A percentile compares a stretch with the other conserved stretches of the same genome.
phyloP scores from a whole-genome alignment of 2,113 vertebrate species.

The Falcunculus frontatus region DNA sequence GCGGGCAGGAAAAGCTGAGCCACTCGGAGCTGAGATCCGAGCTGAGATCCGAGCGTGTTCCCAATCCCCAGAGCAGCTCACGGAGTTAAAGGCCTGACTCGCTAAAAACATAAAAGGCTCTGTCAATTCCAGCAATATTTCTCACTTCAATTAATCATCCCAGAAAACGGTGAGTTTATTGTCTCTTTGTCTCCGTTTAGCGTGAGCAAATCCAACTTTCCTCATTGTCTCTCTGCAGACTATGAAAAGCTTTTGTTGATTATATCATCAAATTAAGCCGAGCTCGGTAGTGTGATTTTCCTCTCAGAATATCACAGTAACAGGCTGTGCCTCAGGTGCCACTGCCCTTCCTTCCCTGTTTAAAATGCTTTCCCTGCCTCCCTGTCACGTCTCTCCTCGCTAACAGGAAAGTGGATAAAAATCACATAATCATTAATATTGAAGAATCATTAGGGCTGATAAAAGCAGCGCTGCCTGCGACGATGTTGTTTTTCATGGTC shows the following conservation, averaged over 20 bases:
- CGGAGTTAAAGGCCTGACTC: not conserved
- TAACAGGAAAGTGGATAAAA: slow-evolving; percentile 23
- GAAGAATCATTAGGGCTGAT: slow-evolving; percentile 4
- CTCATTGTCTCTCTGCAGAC: slow-evolving; percentile 39
- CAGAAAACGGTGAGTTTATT: not conserved
- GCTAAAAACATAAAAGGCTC: not conserved
- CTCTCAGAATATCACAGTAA: slow-evolving; percentile 8
- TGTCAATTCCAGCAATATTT: not conserved
- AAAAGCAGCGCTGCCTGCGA: not conserved
- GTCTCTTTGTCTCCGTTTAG: not conserved
- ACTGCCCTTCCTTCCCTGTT: not conserved
- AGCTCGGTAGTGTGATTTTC: not conserved
- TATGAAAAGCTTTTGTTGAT: slow-evolving; percentile 55
- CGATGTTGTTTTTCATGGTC: not conserved
- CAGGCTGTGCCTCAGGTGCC: slow-evolving; percentile 33
- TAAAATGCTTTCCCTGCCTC: not conserved
- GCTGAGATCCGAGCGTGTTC: not conserved
- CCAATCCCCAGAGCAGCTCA: not conserved
- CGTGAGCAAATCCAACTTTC: not conserved
- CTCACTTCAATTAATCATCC: slow-evolving; percentile 18
- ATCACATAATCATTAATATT: slow-evolving; percentile 7
- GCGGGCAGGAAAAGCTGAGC: not conserved
- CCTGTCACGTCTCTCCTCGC: not conserved
- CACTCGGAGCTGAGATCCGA: fast-evolving
- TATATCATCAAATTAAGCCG: slow-evolving; percentile 52